These are phyloP conservation scores for Papilio dardanus DNA, from an alignment of 1,140 invertebrate species.

Conservation along the genomic window DNA sequence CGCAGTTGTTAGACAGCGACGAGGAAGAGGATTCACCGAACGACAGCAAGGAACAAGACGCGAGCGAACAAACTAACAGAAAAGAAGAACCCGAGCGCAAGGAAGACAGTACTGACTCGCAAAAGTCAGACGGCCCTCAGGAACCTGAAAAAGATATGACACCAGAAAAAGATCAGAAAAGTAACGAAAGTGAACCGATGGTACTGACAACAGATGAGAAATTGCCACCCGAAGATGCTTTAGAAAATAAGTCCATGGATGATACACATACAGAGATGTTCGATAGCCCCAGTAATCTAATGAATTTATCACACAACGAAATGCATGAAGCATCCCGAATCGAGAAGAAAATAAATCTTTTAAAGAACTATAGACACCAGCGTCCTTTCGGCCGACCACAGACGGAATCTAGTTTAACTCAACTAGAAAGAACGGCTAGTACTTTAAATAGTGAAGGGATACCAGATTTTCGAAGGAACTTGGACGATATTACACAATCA, in stretches of 20 bases:
- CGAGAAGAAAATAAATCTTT: constrained; percentile 75
- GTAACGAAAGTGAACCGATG: constrained; percentile 51
- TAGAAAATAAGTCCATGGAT: constrained; percentile 59
- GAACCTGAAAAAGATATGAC: constrained; percentile 46
- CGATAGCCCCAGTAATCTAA: constrained; percentile 31
- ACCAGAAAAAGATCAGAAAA: constrained; percentile 45
- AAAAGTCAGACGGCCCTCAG: neutral
- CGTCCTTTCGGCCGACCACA: constrained; percentile 57
- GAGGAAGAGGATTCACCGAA: constrained; percentile 56
- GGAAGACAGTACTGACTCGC: constrained; percentile 12
- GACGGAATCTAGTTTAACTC: constrained; percentile 74
- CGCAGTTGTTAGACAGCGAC: constrained; percentile 74
- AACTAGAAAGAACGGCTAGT: constrained; percentile 75
- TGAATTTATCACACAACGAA: constrained; percentile 41
- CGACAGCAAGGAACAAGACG: constrained; percentile 35
- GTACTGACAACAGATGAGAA: constrained; percentile 77
- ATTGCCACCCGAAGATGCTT: constrained; percentile 70
- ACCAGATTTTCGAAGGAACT: constrained; percentile 78
- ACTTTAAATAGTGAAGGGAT: constrained; percentile 70
- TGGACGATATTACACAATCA: constrained; percentile 80
- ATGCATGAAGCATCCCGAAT: constrained; percentile 46
- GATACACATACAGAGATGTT: constrained; percentile 35
- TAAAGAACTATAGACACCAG: constrained; percentile 81
- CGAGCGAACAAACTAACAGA: constrained; percentile 39
- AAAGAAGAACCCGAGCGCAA: constrained; percentile 45